Evolutionary conservation across 2,113 vertebrate species (phyloP).

Genomic region (Spheniscus mendiculus): DNA sequence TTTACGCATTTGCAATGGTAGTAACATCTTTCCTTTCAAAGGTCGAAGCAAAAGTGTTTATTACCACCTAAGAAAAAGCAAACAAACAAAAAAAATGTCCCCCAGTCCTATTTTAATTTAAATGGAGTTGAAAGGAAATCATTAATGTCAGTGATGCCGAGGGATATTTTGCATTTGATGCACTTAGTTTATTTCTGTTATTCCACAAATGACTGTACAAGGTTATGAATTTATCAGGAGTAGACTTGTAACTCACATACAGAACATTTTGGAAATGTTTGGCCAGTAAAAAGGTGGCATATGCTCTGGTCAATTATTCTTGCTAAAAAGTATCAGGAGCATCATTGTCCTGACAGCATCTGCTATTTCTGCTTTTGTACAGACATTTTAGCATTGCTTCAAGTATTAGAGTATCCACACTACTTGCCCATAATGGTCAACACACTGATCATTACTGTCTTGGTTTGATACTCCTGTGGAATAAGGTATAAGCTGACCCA

Average conservation of each 20-base stretch:
- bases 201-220: not conserved
- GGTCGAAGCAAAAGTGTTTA: not conserved
- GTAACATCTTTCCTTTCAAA: not conserved
- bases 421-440: not conserved
- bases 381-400: not conserved
- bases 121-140: not conserved
- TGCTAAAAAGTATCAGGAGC: not conserved
- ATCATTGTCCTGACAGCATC: not conserved
- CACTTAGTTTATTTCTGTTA: not conserved
- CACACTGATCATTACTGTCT: not conserved
- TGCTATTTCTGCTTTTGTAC: not conserved
- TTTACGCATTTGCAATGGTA: not conserved
- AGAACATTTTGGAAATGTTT: not conserved
- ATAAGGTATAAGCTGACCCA: not conserved
- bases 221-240: not conserved
- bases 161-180: not conserved
- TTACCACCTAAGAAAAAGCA: not conserved
- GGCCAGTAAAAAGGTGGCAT: not conserved
- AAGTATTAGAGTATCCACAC: not conserved
- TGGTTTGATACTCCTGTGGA: not conserved
- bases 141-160: not conserved
- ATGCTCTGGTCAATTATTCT: not conserved
- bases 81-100: not conserved
- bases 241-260: not conserved
- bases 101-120: not conserved